phyloP scores from a whole-genome alignment of 92 coral and sea anemone species.

The Scolanthus callimorphus region DNA sequence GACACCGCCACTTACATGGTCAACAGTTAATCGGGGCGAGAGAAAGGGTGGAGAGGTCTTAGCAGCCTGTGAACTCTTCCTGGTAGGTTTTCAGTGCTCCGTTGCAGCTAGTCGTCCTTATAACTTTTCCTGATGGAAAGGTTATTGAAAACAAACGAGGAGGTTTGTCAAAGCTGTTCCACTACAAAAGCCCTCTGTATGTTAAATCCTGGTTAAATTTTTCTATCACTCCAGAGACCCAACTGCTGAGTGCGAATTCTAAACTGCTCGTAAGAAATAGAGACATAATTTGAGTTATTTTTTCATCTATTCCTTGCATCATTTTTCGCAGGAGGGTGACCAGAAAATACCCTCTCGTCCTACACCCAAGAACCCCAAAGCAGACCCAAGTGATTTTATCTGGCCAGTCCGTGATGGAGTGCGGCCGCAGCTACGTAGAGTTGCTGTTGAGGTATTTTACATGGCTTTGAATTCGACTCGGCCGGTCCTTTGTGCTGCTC shows the following conservation, averaged over 20 bases:
- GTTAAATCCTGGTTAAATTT: too few relatives aligned
- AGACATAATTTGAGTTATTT: too few relatives aligned
- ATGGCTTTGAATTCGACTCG: background rate
- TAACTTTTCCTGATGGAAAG: too few relatives aligned
- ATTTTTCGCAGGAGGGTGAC: conserved; percentile 51
- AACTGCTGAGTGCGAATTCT: too few relatives aligned
- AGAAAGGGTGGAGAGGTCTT: conserved; percentile 67
- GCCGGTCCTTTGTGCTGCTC: background rate
- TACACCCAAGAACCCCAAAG: conserved; percentile 23
- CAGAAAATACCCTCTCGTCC: conserved; percentile 59
- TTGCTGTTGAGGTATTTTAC: conserved; percentile 73
- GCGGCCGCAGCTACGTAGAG: conserved; percentile 57
- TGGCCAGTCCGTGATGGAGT: conserved; percentile 62
- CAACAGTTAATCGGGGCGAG: conserved; percentile 43
- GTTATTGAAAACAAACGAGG: too few relatives aligned
- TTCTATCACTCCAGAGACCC: too few relatives aligned
- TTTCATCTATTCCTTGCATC: too few relatives aligned
- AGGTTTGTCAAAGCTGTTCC: too few relatives aligned
- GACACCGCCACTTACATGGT: conserved; percentile 59
- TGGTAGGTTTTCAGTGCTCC: too few relatives aligned
- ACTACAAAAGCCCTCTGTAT: too few relatives aligned
- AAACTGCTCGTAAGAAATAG: too few relatives aligned
- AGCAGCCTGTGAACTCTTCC: conserved; percentile 77
- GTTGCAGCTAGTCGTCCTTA: too few relatives aligned
- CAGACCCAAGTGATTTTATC: background rate